Evolutionary conservation across 2,888 invertebrate species (phyloP).

Genomic region (Temnothorax rugatulus): DNA sequence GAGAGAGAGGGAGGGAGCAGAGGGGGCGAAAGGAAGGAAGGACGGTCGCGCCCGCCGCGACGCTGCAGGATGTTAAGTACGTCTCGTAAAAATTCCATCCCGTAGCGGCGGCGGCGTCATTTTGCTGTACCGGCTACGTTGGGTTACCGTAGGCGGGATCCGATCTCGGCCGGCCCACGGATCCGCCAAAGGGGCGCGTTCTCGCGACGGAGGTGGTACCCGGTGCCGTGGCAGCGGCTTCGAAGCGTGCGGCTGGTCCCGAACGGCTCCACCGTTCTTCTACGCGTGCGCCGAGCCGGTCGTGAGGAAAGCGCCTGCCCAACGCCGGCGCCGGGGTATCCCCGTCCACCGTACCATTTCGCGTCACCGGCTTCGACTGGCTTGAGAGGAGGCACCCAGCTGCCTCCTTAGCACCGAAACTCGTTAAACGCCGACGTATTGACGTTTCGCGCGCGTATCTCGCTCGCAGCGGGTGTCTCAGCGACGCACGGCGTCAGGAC

Average conservation of each 20-base stretch:
- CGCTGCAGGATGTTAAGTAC: constrained; percentile 83
- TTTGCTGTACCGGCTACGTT: constrained; percentile 78
- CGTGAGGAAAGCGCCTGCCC: constrained; percentile 70
- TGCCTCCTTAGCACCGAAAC: constrained; percentile 59
- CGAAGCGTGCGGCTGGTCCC: constrained; percentile 16
- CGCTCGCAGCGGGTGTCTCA: constrained; percentile 47
- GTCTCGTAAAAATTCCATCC: constrained; percentile 85
- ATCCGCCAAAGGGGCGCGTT: constrained; percentile 83
- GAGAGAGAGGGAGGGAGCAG: constrained; percentile 14
- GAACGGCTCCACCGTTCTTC: constrained; percentile 71
- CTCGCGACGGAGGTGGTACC: constrained; percentile 82
- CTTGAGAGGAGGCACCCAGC: constrained; percentile 70
- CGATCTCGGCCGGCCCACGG: constrained; percentile 55
- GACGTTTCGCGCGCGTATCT: constrained; percentile 69
- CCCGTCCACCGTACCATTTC: constrained; percentile 85
- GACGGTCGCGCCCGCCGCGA: constrained; percentile 58
- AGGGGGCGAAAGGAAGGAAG: constrained; percentile 62
- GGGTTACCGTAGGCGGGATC: constrained; percentile 64
- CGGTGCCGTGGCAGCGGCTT: constrained; percentile 30
- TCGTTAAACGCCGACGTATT: constrained; percentile 67
- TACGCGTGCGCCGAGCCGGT: constrained; percentile 72
- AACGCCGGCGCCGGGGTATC: constrained; percentile 66
- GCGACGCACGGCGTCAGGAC: constrained; percentile 31
- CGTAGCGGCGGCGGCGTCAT: constrained; percentile 82
- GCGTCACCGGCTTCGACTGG: constrained; percentile 84